Evolutionary conservation across 37 sponge, comb jelly and placozoan species (phyloP), one percentile per base, ranked within the genome.

Genomic region (Geodia barretti): DNA sequence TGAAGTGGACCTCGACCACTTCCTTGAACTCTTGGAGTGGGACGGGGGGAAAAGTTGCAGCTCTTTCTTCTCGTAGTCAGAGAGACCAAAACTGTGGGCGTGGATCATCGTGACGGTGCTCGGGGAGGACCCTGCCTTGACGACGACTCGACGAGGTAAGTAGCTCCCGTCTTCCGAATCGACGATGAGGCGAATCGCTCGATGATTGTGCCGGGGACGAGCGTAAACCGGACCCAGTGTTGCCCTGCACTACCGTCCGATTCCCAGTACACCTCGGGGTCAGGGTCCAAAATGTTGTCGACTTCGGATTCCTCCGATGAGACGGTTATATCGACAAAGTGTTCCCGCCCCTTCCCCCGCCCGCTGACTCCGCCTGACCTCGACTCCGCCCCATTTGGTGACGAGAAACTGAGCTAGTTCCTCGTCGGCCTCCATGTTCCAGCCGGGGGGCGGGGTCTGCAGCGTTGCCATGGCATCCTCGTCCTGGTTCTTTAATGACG

Each of bases 161-260:
- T 89, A 93, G 71, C 90, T 88, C 54, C 93, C 81, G 64, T 95
- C 95, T 20, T 95, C 92, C 17, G 83, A 76, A 77, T 95, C 95
- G 23, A 95, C 87, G 21, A 87, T 33, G 29, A 94, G 17, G 74
- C 47, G 42, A 94, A 79, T 67, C 84, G 74, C 39, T 90, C 85
- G 39, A 94, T 34, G 32, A 94, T 59, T 17, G 86, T 71, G 28
- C 95, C 95, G 0, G 91, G 88, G 37, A 78, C 87, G 78, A 94
- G 83, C 71, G 79, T 60, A 72, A 94, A 84, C 30, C 84, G 70
- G 32, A 94, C 40, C 92, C 90, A 91, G 79, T 91, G 89, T 23
- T 86, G 65, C 4, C 95, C 93, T 4, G 68, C 66, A 31, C 47
- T 60, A 0, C 93, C 90, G 72, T 91, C 89, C 19, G 93, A 91